Evolutionary conservation across 2,113 vertebrate species (phyloP).

Genomic region (Nerophis ophidion): DNA sequence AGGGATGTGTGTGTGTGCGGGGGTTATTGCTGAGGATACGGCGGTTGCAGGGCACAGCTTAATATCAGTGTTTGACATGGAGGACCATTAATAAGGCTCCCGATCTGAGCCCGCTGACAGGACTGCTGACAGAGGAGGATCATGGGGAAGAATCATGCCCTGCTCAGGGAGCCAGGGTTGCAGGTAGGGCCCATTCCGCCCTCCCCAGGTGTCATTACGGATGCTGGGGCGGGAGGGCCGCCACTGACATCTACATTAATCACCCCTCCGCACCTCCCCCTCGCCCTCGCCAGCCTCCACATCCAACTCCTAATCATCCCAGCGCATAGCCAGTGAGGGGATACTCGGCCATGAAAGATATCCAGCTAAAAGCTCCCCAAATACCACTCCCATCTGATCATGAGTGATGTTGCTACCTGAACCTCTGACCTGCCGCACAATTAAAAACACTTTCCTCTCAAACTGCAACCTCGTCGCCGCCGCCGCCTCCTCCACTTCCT

Average conservation of each 20-base stretch:
- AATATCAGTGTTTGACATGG: conserved; percentile 81
- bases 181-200: conserved; percentile 60
- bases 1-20: conserved; percentile 29
- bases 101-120: conserved; percentile 77
- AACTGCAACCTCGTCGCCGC: not conserved
- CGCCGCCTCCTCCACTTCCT: conserved; percentile 8
- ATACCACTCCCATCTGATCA: conserved; percentile 64
- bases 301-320: conserved; percentile 68
- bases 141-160: conserved; percentile 73
- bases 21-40: conserved; percentile 51
- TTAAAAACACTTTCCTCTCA: conserved; percentile 70
- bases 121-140: conserved; percentile 79
- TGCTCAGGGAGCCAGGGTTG: conserved; percentile 65
- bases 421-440: conserved; percentile 72
- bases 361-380: conserved; percentile 71
- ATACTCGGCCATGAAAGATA: conserved; percentile 67
- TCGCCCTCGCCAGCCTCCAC: conserved; percentile 31
- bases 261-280: conserved; percentile 50
- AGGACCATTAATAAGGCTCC: conserved; percentile 79
- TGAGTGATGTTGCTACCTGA: conserved; percentile 69
- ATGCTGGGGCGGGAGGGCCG: conserved; percentile 60
- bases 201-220: conserved; percentile 74
- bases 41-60: conserved; percentile 71
- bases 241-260: conserved; percentile 77
- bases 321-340: conserved; percentile 54